Base-by-base conservation (phyloP, 2,113 vertebrate genomes). In the Bufo gargarizans region DNA sequence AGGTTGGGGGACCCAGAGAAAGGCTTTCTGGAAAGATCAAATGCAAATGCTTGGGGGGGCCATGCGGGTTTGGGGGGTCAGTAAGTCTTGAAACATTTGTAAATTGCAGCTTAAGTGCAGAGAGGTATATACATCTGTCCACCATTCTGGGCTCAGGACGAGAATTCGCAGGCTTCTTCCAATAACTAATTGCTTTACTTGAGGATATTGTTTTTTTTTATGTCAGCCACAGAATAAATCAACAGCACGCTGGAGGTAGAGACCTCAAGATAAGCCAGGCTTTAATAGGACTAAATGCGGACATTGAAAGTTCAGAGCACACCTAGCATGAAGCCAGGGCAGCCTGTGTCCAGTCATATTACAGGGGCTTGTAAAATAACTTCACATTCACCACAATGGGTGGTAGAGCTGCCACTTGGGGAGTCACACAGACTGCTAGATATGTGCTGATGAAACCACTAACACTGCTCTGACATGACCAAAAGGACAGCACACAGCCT, bases 131-230 rank as follows among this genome's bases (percentile, higher is more conserved):
- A 53, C 79, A 82, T 71, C 50, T 89, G 61, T 89, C 74, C 69
- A 1, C 86, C 22, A 86, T 76, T 83, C 83, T 33, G 61, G 47
- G 47, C 22, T 69, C 7, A 53, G 82, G 33, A 86, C 10, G 65
- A 22, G 43, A 91, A 89, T 91, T 91, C 91, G 90, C 90, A 90
- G 87, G 90, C 86, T 84, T 84, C 90, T 92, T 92, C 90, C 90
- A 89, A 89, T 88, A 91, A 91, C 90, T 91, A 92, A 90, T 91
- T 90, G 90, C 65, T 85, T 85, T 74, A 17, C 87, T 86, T 91
- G 86, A 87, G 77, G 90, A 89, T 86, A 13, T 89, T 87, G 77
- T 74, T 85, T 89, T 87, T 61, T 74, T 85, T 91, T 89, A 20
- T 90, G 89, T 91, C 92, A 89, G 83, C 90, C 89, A 88, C 80